phyloP scores from a whole-genome alignment of 2,113 vertebrate genomes.

The Physeter macrocephalus region DNA sequence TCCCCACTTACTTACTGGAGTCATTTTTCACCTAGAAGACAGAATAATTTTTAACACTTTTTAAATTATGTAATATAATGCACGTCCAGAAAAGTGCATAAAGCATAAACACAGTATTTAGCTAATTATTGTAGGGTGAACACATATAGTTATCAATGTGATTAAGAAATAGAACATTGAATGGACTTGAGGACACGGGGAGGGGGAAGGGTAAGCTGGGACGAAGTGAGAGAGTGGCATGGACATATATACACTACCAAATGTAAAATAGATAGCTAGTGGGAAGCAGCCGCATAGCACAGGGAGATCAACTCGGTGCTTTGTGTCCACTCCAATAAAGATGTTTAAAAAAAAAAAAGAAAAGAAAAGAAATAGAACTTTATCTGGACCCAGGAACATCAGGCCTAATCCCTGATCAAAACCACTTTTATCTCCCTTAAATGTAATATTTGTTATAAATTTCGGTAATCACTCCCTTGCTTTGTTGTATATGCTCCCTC shows the following conservation, averaged over 20 bases:
- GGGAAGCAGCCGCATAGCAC: too few relatives aligned
- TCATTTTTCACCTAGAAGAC: neutral
- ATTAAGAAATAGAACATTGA: neutral
- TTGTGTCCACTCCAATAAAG: too few relatives aligned
- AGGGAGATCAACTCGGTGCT: too few relatives aligned
- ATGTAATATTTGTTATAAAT: neutral
- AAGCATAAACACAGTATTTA: neutral
- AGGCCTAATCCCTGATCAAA: neutral
- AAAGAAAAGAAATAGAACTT: neutral
- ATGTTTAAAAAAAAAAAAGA: too few relatives aligned
- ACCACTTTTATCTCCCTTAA: neutral
- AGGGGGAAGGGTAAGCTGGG: too few relatives aligned
- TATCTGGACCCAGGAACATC: neutral
- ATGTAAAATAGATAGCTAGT: too few relatives aligned
- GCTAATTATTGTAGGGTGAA: neutral
- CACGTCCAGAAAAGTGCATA: neutral
- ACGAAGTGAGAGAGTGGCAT: too few relatives aligned
- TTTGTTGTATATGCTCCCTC: neutral
- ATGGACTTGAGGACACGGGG: too few relatives aligned
- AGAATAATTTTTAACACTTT: neutral
- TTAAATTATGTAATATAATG: neutral
- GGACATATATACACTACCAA: too few relatives aligned
- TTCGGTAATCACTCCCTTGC: neutral
- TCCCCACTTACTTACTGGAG: neutral
- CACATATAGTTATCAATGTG: neutral